These are phyloP conservation scores for Onychomys torridus DNA, from an alignment of 2,797 vertebrate species.

Conservation along the genomic window DNA sequence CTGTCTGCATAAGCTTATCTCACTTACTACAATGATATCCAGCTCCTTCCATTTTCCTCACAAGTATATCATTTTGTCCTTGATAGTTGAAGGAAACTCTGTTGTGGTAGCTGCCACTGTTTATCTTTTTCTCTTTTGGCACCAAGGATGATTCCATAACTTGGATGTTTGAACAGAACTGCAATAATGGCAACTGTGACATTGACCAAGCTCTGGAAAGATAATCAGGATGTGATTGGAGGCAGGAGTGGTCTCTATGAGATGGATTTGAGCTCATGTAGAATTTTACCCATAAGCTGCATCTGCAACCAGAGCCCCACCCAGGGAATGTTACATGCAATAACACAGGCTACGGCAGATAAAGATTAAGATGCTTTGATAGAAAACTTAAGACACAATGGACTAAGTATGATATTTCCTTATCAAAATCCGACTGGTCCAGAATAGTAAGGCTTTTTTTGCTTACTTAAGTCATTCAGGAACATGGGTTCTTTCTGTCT, in stretches of 20 bases:
- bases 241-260: background rate
- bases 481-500: background rate
- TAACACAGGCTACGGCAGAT: background rate
- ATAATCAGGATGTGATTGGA: background rate
- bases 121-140: background rate
- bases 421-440: background rate
- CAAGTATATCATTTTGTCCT: background rate
- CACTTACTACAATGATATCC: background rate
- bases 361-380: constrained; percentile 11
- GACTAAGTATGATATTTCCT: constrained; percentile 38
- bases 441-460: background rate
- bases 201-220: constrained; percentile 10
- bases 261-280: background rate
- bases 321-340: background rate
- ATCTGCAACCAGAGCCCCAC: background rate
- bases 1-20: background rate
- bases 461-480: background rate
- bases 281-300: background rate
- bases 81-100: background rate
- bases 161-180: background rate
- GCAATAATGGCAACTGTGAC: background rate
- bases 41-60: background rate
- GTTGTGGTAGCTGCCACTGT: background rate
- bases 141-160: background rate
- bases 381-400: background rate